These are phyloP conservation scores for Apamea epomidion DNA, from an alignment of 2,888 invertebrate genomes.

Conservation along the genomic window DNA sequence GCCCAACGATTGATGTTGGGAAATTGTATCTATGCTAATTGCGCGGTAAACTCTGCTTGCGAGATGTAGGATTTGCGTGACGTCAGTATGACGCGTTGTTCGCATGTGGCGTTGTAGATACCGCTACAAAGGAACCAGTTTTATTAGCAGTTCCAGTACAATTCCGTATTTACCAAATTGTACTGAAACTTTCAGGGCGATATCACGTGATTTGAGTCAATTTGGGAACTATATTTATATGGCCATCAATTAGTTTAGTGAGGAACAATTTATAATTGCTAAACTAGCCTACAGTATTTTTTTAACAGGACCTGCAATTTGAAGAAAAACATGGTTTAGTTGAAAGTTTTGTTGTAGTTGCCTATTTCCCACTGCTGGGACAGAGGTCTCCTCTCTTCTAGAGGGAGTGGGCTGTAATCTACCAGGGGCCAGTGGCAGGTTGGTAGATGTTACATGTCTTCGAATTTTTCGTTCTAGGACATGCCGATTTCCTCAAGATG, in stretches of 20 bases:
- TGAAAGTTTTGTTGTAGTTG: background rate
- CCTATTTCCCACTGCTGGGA: background rate
- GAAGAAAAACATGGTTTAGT: background rate
- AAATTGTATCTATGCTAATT: too few relatives aligned
- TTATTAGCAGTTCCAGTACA: background rate
- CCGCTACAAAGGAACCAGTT: conserved; percentile 2
- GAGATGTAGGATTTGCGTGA: too few relatives aligned
- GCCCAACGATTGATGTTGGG: too few relatives aligned
- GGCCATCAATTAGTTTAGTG: background rate
- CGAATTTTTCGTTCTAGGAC: background rate
- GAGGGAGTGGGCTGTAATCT: too few relatives aligned
- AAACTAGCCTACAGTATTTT: background rate
- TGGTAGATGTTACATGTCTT: background rate
- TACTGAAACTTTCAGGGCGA: background rate
- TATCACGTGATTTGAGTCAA: background rate
- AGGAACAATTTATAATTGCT: background rate
- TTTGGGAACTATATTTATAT: background rate
- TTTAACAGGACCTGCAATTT: background rate
- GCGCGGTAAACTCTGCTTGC: too few relatives aligned
- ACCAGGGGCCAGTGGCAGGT: too few relatives aligned
- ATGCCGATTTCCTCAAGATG: background rate
- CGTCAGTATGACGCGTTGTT: too few relatives aligned
- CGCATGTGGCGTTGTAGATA: too few relatives aligned
- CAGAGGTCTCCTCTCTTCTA: background rate
- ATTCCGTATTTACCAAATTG: conserved; percentile 9